These are phyloP conservation scores for Argynnis bischoffii DNA, from an alignment of 2,888 invertebrate species.

Conservation along the genomic window DNA sequence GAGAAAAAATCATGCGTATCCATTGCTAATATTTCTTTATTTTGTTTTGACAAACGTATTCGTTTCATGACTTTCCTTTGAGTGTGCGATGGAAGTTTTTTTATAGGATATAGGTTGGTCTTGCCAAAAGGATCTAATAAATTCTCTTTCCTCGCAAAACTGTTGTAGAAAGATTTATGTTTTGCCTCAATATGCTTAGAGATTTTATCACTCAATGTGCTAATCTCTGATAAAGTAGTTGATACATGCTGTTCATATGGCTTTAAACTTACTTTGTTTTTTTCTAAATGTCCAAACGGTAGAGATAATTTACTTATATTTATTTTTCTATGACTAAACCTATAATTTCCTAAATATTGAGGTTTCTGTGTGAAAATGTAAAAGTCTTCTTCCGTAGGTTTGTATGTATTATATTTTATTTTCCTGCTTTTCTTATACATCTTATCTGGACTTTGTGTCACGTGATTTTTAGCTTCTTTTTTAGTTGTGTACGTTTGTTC, in stretches of 20 bases:
- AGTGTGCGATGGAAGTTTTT: conserved; percentile 42
- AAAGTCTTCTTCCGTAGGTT: conserved; percentile 34
- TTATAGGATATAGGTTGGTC: conserved; percentile 50
- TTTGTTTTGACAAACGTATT: conserved; percentile 47
- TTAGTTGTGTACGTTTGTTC: too few relatives aligned
- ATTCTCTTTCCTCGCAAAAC: conserved; percentile 19
- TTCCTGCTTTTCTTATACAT: conserved; percentile 29
- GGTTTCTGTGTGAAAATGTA: conserved; percentile 2
- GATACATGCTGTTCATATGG: neutral
- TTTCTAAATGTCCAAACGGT: neutral
- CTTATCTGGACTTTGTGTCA: neutral
- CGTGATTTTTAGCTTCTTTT: neutral
- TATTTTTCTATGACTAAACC: neutral
- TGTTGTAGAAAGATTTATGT: conserved; percentile 24
- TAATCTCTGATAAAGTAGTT: neutral
- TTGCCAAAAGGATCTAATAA: conserved; percentile 49
- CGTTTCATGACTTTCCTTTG: conserved; percentile 48
- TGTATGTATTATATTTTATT: conserved; percentile 43
- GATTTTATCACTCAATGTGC: neutral
- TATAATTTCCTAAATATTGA: neutral
- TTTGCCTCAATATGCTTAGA: neutral
- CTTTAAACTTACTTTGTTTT: too few relatives aligned
- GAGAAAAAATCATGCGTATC: conserved; percentile 54
- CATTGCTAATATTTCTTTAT: conserved; percentile 47
- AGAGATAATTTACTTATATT: neutral